These are phyloP conservation scores for Zosterops hypoxanthus DNA, from an alignment of 2,113 vertebrate species.

Conservation along the genomic window DNA sequence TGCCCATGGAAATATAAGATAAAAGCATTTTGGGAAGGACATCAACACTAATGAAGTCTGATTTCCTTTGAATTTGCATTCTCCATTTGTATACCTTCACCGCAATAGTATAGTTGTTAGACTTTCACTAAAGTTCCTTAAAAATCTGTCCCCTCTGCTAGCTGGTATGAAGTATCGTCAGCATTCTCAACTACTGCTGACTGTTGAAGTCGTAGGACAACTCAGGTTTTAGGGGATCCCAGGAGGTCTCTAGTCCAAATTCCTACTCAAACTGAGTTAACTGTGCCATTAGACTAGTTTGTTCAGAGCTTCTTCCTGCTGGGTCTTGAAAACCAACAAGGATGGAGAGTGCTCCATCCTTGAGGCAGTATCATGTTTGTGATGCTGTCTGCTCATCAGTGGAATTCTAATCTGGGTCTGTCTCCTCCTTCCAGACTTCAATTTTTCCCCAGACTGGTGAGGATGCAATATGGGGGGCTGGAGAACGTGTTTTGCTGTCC, in stretches of 20 bases:
- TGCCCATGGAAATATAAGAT: neutral
- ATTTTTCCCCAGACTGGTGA: neutral
- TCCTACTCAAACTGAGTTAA: neutral
- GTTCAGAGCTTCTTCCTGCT: neutral
- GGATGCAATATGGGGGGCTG: accelerated
- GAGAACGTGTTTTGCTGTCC: neutral
- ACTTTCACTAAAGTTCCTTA: neutral
- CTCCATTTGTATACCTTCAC: neutral
- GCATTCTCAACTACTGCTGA: neutral
- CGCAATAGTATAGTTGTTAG: neutral
- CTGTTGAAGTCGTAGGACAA: neutral
- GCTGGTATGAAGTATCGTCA: neutral
- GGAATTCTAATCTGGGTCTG: neutral
- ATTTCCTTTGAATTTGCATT: neutral
- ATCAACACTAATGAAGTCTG: neutral
- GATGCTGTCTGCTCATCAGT: accelerated
- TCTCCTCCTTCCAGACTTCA: neutral
- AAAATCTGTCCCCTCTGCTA: neutral
- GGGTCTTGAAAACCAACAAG: neutral
- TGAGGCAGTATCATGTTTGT: neutral
- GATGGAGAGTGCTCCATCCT: neutral
- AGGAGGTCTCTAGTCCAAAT: neutral
- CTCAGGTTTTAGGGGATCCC: neutral
- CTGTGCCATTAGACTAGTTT: neutral
- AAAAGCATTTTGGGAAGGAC: neutral